Evolutionary conservation across 2,797 vertebrate genomes (phyloP), one percentile per base, ranked within the genome.

Genomic region (Tangara arthus): DNA sequence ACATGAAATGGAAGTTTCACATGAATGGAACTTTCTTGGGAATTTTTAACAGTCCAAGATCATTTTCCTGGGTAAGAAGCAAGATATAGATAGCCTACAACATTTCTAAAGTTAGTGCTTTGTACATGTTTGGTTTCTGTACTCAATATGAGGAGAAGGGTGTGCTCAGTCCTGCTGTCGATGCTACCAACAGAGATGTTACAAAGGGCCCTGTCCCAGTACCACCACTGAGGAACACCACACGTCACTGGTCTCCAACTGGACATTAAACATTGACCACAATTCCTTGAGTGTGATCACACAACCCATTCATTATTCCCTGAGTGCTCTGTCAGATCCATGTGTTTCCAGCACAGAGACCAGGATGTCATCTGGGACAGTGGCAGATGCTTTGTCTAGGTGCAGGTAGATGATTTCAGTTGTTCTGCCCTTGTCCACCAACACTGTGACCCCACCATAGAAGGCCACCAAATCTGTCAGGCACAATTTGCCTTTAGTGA

Each of bases 191-290:
- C 20, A 59, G 47, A 41, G 46, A 16, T 23, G 18, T 53, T 73
- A 23, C 27, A 66, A 30, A 41, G 30, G 2, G 0, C 30, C 12
- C 6, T 46, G 26, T 46, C 41, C 41, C 34, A 41, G 4, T 35
- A 35, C 18, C 34, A 30, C 11, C 61, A 12, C 34, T 52, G 46
- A 39, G 34, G 53, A 73, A 1, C 46, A 39, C 21, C 55, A 27
- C 17, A 3, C 0, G 0, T 12, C 21, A 4, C 46, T 47, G 55
- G 17, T 61, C 5, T 61, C 26, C 14, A 41, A 3, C 1, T 70
- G 49, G 30, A 61, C 41, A 16, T 27, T 14, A 22, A 46, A 6
- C 22, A 32, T 8, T 47, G 30, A 23, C 47, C 4, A 7, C 21
- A 27, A 7, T 39, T 68, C 34, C 49, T 41, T 41, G 41, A 41